Evolutionary conservation across 1,140 invertebrate species (phyloP).

Genomic region (Helicorthomorpha holstii): DNA sequence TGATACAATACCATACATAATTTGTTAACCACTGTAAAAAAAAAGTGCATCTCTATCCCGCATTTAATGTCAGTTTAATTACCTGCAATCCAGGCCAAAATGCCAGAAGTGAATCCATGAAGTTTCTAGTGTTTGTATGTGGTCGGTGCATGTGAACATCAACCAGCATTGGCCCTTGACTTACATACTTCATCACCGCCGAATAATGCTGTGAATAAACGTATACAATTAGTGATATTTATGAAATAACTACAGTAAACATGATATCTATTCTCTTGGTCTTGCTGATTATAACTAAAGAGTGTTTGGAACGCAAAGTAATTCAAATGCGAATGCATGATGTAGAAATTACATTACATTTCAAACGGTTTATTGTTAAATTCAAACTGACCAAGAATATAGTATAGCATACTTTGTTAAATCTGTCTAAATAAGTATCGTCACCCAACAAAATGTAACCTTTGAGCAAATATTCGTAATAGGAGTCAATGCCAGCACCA

Average conservation of each 20-base stretch:
- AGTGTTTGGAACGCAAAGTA: too few relatives aligned
- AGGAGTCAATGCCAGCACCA: slow-evolving; percentile 97
- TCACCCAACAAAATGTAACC: slow-evolving; percentile 57
- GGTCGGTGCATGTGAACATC: slow-evolving; percentile 99
- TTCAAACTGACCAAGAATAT: too few relatives aligned
- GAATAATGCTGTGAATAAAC: slow-evolving; percentile 55
- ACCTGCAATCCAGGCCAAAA: slow-evolving; percentile 97
- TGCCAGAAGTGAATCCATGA: slow-evolving; percentile 91
- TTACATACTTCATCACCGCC: slow-evolving; percentile 96
- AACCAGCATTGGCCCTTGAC: slow-evolving; percentile 80
- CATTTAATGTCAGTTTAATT: slow-evolving; percentile 13
- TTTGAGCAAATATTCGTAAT: slow-evolving; percentile 96
- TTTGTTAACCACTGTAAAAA: not conserved
- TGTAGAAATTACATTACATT: too few relatives aligned
- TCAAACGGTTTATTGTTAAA: slow-evolving; percentile 4
- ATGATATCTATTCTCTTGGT: too few relatives aligned
- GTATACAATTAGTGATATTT: not conserved
- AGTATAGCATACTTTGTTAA: slow-evolving; percentile 46
- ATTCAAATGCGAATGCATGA: too few relatives aligned
- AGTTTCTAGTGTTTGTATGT: slow-evolving; percentile 83
- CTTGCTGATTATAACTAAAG: too few relatives aligned
- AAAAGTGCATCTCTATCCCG: not conserved
- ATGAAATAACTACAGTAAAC: not conserved
- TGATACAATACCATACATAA: slow-evolving; percentile 1
- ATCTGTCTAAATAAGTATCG: slow-evolving; percentile 76